Evolutionary conservation across 2,888 invertebrate species (phyloP), one percentile per base, ranked within the genome.

Genomic region (Neoaliturus tenellus): DNA sequence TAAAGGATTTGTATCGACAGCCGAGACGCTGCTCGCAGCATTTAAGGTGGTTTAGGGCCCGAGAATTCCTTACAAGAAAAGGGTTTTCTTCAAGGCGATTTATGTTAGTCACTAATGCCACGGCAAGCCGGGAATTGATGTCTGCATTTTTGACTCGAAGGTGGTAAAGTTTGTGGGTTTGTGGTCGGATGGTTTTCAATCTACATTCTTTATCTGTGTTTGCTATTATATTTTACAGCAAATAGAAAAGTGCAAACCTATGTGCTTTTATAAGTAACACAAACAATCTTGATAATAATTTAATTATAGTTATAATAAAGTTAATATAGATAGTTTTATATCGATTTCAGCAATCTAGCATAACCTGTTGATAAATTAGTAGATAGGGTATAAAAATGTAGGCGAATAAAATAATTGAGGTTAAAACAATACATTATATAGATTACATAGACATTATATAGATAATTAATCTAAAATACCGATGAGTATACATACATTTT

Each of bases 1-100:
- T 78, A 78, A 31, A 78, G 78, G 78, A 78, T 78, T 78, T 78
- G 78, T 78, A 78, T 78, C 48, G 78, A 78, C 78, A 78, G 78
- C 35, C 31, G 48, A 55, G 78, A 51, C 75, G 69, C 23, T 78
- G 78, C 31, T 48, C 20, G 78, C 48, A 48, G 35, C 78, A 55
- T 78, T 78, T 78, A 78, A 78, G 55, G 55, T 78, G 75, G 44
- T 75, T 75, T 75, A 75, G 48, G 75, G 23, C 75, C 44, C 44
- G 44, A 41, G 39, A 75, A 28, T 75, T 41, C 75, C 44, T 44
- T 41, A 75, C 41, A 75, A 75, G 75, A 69, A 39, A 69, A 69
- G 75, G 75, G 75, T 41, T 75, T 75, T 44, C 39, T 44, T 41
- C 44, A 48, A 44, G 28, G 75, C 41, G 35, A 44, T 75, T 44